Base-by-base conservation (phyloP, 2,888 invertebrate genomes). In the Stenichneumon culpator region DNA sequence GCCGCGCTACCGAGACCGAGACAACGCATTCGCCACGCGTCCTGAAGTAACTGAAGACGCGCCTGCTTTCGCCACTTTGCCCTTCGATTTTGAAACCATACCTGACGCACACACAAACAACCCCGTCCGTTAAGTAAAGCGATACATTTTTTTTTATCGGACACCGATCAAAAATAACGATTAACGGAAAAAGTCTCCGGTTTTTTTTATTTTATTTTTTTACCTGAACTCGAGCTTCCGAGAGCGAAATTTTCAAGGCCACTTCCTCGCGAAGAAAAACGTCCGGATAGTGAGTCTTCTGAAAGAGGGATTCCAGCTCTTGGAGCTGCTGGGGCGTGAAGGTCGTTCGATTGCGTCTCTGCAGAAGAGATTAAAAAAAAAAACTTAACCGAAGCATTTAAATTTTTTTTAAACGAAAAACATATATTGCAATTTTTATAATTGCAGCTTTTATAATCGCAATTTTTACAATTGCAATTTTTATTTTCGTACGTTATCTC, bases 201-300 rank as follows among this genome's bases (percentile, higher is more conserved):
- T 9, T 52, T 52, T 14, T 3, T 16, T 11, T 14, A 73, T 50
- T 52, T 32, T n/a, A 16, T 14, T 60, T 50, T 65, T 22, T 16
- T 92, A 97, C 98, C 96, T 99, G 98, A 60, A 99, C 98, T 92
- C 98, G 96, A 68, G 98, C 98, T 94, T 99, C 99, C 1, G 98
- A 98, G 7, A 99, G 95, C 92, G 97, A 98, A 90, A 98, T 98
- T 93, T 98, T 95, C 83, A 98, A 94, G 0, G 99, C 99, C 9
- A 98, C 98, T 94, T 98, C 98, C 94, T 99, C 99, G 89, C 98
- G 96, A 79, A 97, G 94, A 90, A 96, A 96, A 28, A 98, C 98
- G 92, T 98, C 98, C 6, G 98, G 99, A 93, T 99, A 99, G 92
- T 98, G 98, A 0, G 98, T 99, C 94, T 98, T 98, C 94, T 98